Evolutionary conservation across 2,113 vertebrate species (phyloP), one percentile per base, ranked within the genome.

Genomic region (Crypturellus undulatus): DNA sequence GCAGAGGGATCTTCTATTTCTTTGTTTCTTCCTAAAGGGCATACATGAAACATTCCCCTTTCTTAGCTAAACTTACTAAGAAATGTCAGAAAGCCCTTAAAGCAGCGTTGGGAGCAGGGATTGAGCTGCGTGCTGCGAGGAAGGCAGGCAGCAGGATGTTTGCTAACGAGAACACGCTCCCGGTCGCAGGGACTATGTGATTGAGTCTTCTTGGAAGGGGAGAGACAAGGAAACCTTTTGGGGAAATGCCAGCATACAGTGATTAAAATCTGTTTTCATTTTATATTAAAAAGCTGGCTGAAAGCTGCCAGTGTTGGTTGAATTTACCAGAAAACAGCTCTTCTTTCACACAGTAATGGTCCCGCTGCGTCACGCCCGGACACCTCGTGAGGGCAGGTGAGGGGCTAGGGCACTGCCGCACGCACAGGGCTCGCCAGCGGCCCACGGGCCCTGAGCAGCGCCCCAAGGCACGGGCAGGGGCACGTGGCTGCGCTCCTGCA

Each of bases 101-200:
- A 75, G 40, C 15, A 22, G 13, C 18, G 6, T 63, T 59, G 45
- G 21, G 59, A 63, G 36, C 58, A 84, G 34, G 34, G 49, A 22
- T 7, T 6, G 36, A 67, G 30, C 20, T 0, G 0, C 8, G 22
- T 2, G 2, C 12, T 7, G 22, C n/a, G 68, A 84, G 34, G 49
- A 25, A 73, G 24, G 30, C 36, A 75, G 47, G 26, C 0, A 0
- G 67, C 54, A 79, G 71, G 59, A 45, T 36, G 7, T 40, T 52
- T 28, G 62, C 42, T 91, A 78, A 68, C 24, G 30, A 86, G 51
- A 38, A 78, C 34, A 38, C 1, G 9, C 24, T 62, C 69, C 72
- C 38, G 45, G 11, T 75, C 75, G 56, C 52, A 14, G 19, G 49
- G 30, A 49, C 51, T 49, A 85, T 26, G 28, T 12, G 54, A 92